These are phyloP conservation scores for Synaphobranchus kaupii DNA, from an alignment of 2,797 vertebrate species.

Conservation along the genomic window DNA sequence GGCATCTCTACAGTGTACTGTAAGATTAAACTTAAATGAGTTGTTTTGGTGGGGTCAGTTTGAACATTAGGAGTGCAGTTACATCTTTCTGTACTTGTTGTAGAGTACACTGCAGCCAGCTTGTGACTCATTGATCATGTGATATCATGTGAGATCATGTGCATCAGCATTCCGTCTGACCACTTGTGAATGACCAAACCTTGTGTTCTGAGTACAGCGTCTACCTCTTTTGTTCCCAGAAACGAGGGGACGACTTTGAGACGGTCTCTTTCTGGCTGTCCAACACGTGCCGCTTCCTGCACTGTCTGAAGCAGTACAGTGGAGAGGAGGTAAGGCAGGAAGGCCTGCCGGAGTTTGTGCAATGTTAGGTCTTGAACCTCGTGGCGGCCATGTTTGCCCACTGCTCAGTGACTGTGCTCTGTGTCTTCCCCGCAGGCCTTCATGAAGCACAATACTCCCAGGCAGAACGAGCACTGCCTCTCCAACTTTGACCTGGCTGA, in stretches of 20 bases:
- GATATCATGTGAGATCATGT: no score
- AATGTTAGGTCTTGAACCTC: not conserved
- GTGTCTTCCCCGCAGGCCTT: slow-evolving; percentile 60
- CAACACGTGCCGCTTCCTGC: slow-evolving; percentile 88
- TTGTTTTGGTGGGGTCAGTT: not conserved
- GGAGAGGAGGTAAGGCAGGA: slow-evolving; percentile 84
- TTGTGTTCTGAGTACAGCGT: not conserved
- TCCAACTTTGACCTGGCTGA: slow-evolving; percentile 94
- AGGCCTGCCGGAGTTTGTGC: not conserved
- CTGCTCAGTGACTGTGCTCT: slow-evolving; percentile 16
- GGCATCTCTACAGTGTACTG: no score
- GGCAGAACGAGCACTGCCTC: slow-evolving; percentile 93
- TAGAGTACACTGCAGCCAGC: not conserved
- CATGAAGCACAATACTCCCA: slow-evolving; percentile 84
- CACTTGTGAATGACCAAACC: not conserved
- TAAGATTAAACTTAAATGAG: no score
- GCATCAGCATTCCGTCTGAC: not conserved
- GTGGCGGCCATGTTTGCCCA: not conserved
- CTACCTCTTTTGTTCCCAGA: slow-evolving; percentile 68
- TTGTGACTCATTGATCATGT: not conserved
- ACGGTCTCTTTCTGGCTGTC: slow-evolving; percentile 95
- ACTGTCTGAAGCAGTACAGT: slow-evolving; percentile 96
- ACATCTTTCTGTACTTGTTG: not conserved
- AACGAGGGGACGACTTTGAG: slow-evolving; percentile 87
- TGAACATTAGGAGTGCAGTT: not conserved